Base-by-base conservation (phyloP, 2,888 invertebrate species). In the Perithous albicinctus region DNA sequence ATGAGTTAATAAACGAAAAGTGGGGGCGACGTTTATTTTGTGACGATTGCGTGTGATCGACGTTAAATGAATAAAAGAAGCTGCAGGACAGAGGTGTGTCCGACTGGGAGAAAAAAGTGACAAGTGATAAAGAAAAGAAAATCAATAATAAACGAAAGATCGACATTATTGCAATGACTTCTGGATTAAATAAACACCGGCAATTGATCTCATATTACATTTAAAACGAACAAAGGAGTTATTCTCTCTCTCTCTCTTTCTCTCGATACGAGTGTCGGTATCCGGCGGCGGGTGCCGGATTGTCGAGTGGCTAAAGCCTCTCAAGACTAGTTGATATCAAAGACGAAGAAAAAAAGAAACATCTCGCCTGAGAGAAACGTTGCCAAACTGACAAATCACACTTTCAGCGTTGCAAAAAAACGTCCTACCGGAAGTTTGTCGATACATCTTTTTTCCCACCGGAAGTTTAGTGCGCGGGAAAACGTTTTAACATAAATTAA, bases 251-350 rank as follows among this genome's bases (percentile, higher is more conserved):
- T n/a, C n/a, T n/a, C n/a, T n/a, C n/a, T n/a, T n/a, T n/a, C 72
- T 51, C 61, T 61, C 61, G 56, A 67, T 1, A 35, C 82, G 59
- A 82, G 82, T 82, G 82, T 67, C 72, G 82, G 78, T 82, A 78
- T 82, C 82, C 82, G 82, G 82, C 82, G 78, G 78, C 75, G 66
- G 72, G 75, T 82, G 78, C 75, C 78, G 82, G 78, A 46, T 46
- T 38, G 23, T 64, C 63, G 56, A 76, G 82, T 72, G 67, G 38
- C 35, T n/a, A n/a, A n/a, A 48, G 59, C 59, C 56, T 67, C 79
- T 76, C 79, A 12, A 79, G 70, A 59, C 70, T n/a, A n/a, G n/a
- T n/a, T 48, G 63, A 64, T 41, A 51, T 54, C 72, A 38, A 43
- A 66, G 41, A 8, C 18, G 10, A 15, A 20, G 10, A 18, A 63